Evolutionary conservation across 2,797 vertebrate genomes (phyloP).

Genomic region (Darevskia nairensis): DNA sequence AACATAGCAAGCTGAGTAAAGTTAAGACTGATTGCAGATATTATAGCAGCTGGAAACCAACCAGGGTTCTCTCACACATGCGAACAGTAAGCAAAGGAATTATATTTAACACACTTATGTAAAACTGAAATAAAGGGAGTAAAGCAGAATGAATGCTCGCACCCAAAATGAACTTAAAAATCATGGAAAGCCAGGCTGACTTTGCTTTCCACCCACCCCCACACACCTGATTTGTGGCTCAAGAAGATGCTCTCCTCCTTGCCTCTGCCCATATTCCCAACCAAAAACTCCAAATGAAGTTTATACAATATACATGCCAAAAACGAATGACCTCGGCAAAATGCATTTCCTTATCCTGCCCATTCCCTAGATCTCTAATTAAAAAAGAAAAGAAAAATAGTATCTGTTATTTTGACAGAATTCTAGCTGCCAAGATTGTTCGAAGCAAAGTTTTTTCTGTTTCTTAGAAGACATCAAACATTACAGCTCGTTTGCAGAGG

Average conservation of each 20-base stretch:
- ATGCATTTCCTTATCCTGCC: constrained; percentile 26
- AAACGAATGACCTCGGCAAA: constrained; percentile 31
- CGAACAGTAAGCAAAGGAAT: constrained; percentile 51
- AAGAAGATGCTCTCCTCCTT: constrained; percentile 41
- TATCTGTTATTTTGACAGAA: constrained; percentile 23
- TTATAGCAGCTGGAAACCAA: constrained; percentile 30
- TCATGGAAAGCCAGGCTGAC: background rate
- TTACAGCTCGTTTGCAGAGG: background rate
- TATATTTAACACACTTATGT: constrained; percentile 38
- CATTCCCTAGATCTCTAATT: background rate
- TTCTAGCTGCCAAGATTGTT: background rate
- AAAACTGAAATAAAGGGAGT: background rate
- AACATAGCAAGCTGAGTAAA: background rate
- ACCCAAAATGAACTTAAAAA: constrained; percentile 32
- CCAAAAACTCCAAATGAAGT: constrained; percentile 47
- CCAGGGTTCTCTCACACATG: background rate
- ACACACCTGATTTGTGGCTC: constrained; percentile 5
- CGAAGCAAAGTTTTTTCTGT: background rate
- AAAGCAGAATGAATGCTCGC: rapidly evolving
- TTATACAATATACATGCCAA: constrained; percentile 39
- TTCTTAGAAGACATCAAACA: background rate
- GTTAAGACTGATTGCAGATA: constrained; percentile 11
- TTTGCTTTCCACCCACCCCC: constrained; percentile 6
- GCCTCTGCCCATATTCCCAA: constrained; percentile 47
- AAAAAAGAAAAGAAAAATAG: background rate